phyloP scores from a whole-genome alignment of 2,113 vertebrate genomes.

The Urocolius indicus region DNA sequence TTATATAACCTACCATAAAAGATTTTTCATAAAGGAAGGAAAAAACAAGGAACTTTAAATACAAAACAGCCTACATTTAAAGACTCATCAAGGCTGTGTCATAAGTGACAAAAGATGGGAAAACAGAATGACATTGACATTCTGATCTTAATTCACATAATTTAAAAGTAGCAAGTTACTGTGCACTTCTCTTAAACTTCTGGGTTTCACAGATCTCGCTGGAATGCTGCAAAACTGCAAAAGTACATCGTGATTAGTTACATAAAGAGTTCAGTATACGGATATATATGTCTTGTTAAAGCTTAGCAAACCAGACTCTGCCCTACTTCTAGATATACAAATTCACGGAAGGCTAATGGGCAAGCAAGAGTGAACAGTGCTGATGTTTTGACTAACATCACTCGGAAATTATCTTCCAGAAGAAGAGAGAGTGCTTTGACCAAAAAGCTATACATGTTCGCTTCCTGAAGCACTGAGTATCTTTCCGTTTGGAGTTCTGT shows the following conservation, averaged over 20 bases:
- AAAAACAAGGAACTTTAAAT: slow-evolving; percentile 51
- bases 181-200: background rate
- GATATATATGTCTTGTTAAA: background rate
- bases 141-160: slow-evolving; percentile 36
- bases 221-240: background rate
- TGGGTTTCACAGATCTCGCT: background rate
- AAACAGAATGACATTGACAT: slow-evolving; percentile 45
- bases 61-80: slow-evolving; percentile 41
- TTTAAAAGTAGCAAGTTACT: slow-evolving; percentile 1
- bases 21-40: slow-evolving; percentile 14
- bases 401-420: background rate
- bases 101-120: background rate
- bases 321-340: background rate
- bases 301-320: background rate
- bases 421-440: background rate
- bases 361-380: background rate
- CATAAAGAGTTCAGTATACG: background rate
- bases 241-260: background rate
- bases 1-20: slow-evolving; percentile 32
- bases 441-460: accelerated
- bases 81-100: slow-evolving; percentile 40
- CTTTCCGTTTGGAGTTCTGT: background rate
- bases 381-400: accelerated
- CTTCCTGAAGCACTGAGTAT: background rate
- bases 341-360: background rate